These are phyloP conservation scores for Drosophila birchii DNA, from an alignment of 2,888 invertebrate species.

Conservation along the genomic window DNA sequence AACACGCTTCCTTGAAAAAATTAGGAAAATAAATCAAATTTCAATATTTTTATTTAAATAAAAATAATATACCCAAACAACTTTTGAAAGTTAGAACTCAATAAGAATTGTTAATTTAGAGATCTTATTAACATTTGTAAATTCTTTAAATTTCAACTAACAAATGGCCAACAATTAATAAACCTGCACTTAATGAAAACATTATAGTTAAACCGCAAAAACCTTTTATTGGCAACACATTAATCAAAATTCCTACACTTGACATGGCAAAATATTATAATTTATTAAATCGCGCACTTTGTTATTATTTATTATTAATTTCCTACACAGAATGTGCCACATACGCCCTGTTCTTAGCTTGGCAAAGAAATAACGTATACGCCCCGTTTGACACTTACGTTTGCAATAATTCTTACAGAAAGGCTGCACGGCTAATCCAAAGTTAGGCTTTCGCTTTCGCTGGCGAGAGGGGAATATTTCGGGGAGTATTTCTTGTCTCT, in stretches of 20 bases:
- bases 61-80: too few relatives aligned
- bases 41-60: too few relatives aligned
- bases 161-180: conserved; percentile 8
- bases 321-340: conserved; percentile 12
- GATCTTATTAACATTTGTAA: neutral
- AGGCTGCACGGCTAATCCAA: conserved; percentile 42
- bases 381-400: conserved; percentile 46
- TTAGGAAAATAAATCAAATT: too few relatives aligned
- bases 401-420: conserved; percentile 14
- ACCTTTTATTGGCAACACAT: conserved; percentile 28
- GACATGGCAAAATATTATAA: conserved; percentile 13
- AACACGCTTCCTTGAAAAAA: too few relatives aligned
- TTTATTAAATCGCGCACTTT: conserved; percentile 25
- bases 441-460: conserved; percentile 14
- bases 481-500: conserved; percentile 21
- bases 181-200: conserved; percentile 13
- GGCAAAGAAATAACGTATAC: conserved; percentile 32
- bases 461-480: conserved; percentile 15
- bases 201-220: conserved; percentile 13
- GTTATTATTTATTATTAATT: conserved; percentile 18
- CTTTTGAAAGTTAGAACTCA: neutral
- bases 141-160: neutral
- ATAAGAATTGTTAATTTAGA: neutral
- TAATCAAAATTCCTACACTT: conserved; percentile 20
- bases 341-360: conserved; percentile 19